phyloP scores from a whole-genome alignment of 2,797 vertebrate genomes.

The Hemitrygon akajei region DNA sequence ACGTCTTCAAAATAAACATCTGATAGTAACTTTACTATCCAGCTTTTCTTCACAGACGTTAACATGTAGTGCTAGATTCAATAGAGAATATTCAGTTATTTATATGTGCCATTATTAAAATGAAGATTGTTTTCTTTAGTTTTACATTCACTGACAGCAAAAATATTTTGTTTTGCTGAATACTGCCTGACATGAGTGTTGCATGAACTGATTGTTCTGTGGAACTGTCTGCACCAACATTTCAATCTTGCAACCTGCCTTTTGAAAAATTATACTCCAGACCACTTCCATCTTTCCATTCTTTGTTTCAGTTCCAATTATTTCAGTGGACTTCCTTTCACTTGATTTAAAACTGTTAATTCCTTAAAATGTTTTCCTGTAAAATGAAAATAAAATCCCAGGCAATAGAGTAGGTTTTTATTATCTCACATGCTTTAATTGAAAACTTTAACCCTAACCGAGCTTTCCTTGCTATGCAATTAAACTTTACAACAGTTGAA shows the following conservation, averaged over 20 bases:
- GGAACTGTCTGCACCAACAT: no score
- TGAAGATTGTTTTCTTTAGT: neutral
- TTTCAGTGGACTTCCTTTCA: neutral
- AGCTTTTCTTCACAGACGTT: neutral
- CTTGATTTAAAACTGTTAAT: neutral
- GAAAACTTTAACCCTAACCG: neutral
- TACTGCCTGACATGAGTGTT: neutral
- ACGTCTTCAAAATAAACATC: conserved; percentile 10
- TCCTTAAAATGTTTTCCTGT: neutral
- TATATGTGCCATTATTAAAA: neutral
- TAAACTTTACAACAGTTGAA: neutral
- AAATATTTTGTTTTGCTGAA: neutral
- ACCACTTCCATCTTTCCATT: neutral
- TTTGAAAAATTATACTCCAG: no score
- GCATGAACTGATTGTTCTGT: neutral
- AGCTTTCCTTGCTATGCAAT: neutral
- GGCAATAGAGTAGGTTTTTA: neutral
- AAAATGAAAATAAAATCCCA: neutral
- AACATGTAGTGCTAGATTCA: neutral
- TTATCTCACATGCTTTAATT: neutral
- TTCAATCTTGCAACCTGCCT: no score
- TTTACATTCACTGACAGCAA: neutral
- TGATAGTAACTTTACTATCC: neutral
- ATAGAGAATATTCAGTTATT: neutral
- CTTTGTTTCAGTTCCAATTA: neutral